Evolutionary conservation across 2,888 invertebrate species (phyloP).

Genomic region (Tenthredo distinguenda): DNA sequence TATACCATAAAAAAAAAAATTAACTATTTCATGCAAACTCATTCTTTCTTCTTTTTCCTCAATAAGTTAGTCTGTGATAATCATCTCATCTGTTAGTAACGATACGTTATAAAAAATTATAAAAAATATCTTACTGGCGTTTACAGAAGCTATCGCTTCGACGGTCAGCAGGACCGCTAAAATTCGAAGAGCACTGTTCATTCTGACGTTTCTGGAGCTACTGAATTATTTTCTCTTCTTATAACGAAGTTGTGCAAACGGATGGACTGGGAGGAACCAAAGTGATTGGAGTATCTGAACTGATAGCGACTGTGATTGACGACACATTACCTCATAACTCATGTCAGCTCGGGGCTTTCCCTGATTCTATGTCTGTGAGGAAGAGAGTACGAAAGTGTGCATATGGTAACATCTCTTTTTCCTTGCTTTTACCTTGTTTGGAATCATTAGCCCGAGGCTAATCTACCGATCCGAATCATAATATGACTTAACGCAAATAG

Average conservation of each 20-base stretch:
- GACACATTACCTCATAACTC: background rate
- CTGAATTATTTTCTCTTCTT: conserved; percentile 7
- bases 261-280: background rate
- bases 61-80: background rate
- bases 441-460: background rate
- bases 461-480: background rate
- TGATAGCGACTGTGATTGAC: conserved; percentile 1
- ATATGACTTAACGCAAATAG: background rate
- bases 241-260: background rate
- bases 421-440: background rate
- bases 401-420: background rate
- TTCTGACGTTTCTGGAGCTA: conserved; percentile 16
- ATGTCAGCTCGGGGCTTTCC: conserved; percentile 1
- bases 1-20: background rate
- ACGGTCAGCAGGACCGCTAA: background rate
- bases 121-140: conserved; percentile 18
- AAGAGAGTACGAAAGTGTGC: background rate
- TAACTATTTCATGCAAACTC: background rate
- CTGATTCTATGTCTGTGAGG: background rate
- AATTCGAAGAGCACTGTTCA: conserved; percentile 29
- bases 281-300: background rate
- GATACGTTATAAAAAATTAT: background rate
- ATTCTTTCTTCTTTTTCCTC: background rate
- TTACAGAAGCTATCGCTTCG: background rate
- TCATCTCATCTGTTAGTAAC: background rate